Conservation (phyloP, 2,888 invertebrate genomes). For the Endotricha flammealis region DNA sequence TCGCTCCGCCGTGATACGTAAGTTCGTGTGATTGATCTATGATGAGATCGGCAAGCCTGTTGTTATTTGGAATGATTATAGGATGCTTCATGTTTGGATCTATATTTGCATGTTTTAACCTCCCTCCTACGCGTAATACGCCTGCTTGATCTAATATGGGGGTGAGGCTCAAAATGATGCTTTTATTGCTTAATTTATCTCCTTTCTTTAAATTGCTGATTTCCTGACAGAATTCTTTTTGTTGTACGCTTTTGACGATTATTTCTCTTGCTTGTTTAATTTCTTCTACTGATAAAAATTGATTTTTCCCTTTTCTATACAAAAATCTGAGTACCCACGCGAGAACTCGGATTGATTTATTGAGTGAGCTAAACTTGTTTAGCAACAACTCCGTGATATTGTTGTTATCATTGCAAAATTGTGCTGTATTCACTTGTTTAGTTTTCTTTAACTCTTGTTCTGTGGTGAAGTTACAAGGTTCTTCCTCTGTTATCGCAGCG, state of each 20-base stretch:
- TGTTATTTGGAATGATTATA: constrained; percentile 6
- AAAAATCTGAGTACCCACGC: constrained; percentile 11
- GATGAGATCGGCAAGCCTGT: constrained; percentile 4
- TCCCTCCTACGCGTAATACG: constrained; percentile 12
- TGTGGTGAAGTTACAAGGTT: neutral
- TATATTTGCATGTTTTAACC: constrained; percentile 8
- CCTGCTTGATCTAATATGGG: constrained; percentile 10
- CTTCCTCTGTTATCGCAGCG: neutral
- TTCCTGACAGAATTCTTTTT: constrained; percentile 13
- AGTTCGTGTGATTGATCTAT: constrained; percentile 9
- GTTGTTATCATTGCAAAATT: neutral
- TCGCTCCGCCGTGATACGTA: constrained; percentile 13
- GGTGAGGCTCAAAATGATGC: constrained; percentile 7
- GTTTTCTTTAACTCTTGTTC: neutral
- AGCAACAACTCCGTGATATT: constrained; percentile 6
- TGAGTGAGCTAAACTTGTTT: constrained; percentile 12
- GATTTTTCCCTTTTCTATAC: constrained; percentile 3
- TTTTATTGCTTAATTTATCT: constrained; percentile 1
- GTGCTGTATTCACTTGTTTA: neutral
- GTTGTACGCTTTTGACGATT: constrained; percentile 17
- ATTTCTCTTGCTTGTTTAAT: constrained; percentile 10
- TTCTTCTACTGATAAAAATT: constrained; percentile 10
- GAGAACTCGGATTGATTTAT: constrained; percentile 7
- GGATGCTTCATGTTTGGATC: constrained; percentile 9
- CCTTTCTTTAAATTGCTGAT: constrained; percentile 6